phyloP scores from a whole-genome alignment of 2,797 vertebrate species.

The Dermochelys coriacea region DNA sequence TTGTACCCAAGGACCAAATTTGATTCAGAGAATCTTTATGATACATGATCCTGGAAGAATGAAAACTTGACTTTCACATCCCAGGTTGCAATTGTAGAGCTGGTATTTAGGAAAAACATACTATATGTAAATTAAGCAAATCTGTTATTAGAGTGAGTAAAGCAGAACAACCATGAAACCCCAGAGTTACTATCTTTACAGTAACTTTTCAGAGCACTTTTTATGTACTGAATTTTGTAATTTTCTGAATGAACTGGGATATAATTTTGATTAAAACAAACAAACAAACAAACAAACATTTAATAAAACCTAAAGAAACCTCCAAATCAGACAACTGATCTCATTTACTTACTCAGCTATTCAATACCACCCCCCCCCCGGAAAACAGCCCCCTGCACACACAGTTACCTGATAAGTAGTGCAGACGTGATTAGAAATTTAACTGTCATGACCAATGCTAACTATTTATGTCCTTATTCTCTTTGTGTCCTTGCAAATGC shows the following conservation, averaged over 20 bases:
- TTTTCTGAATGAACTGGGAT: background rate
- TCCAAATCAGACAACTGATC: background rate
- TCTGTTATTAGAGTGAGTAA: background rate
- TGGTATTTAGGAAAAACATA: background rate
- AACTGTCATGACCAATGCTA: background rate
- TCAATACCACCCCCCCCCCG: background rate
- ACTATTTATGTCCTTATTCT: background rate
- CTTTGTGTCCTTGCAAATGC: background rate
- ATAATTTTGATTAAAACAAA: too few species aligned
- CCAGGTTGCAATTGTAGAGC: background rate
- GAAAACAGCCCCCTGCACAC: background rate
- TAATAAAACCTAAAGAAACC: background rate
- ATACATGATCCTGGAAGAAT: background rate
- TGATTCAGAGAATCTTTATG: background rate
- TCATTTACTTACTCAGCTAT: background rate
- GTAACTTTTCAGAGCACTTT: background rate
- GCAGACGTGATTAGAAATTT: background rate
- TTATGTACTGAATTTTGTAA: background rate
- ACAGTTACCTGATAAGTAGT: background rate
- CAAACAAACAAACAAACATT: too few species aligned
- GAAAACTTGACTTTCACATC: background rate
- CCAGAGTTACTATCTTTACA: background rate
- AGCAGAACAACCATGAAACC: background rate
- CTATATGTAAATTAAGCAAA: background rate
- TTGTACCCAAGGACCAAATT: background rate